Base-by-base conservation (phyloP, 2,888 invertebrate species). In the Nomada fucata region DNA sequence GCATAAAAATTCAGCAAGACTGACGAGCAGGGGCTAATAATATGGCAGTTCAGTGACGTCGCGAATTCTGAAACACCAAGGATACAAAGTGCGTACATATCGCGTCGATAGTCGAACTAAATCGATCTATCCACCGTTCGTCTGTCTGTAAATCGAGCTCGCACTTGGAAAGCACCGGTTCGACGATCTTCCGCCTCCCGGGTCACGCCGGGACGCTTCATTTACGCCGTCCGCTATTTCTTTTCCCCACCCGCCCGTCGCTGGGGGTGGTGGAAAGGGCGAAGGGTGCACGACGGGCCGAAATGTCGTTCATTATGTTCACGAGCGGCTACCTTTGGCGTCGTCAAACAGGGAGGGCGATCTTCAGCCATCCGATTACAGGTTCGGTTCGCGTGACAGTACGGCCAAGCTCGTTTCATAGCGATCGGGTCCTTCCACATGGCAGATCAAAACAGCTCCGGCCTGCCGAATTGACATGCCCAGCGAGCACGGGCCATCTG, bases 391-490 rank as follows among this genome's bases (percentile, higher is more conserved):
- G 55, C 76, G 72, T 69, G 65, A 63, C 68, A 57, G 50, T 50
- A 50, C 29, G 26, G 26, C 64, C 50, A 36, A 53, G 76, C 70
- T 63, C 67, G 75, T 77, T 79, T 64, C 72, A 79, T 82, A 75
- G 74, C 77, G 82, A 84, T 79, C 83, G 74, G 76, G 84, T 84
- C 71, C 79, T 89, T 90, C 88, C 88, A 67, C 85, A 78, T 86
- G 90, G 86, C 36, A 77, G 88, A 87, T 90, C 90, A 90, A 90
- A 91, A 89, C 76, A 26, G 81, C 84, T 0, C 59, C 65, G 57
- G 72, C 68, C 69, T 71, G 82, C 76, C 80, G 81, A 88, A 89
- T 87, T 84, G 84, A 72, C 75, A 44, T 76, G 57, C 71, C 65
- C 71, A 72, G 76, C 84, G 83, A 83, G 74, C 77, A 89, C 87